Conservation (phyloP, 2,888 invertebrate genomes). For the Caenorhabditis macrosperma region DNA sequence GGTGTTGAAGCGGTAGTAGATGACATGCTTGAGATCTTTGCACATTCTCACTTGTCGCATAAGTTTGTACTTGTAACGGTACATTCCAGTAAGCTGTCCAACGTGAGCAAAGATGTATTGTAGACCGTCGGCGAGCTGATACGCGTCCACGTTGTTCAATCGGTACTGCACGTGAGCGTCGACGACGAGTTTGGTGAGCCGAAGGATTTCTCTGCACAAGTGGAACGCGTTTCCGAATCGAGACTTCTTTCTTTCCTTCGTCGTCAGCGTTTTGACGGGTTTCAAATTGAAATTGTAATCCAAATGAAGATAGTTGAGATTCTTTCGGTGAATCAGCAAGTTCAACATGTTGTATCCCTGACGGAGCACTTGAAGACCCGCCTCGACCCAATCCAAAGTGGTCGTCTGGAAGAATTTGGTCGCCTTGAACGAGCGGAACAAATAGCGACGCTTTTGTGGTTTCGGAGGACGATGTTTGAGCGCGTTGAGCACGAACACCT, state of each 20-base stretch:
- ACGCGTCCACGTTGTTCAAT: slow-evolving; percentile 98
- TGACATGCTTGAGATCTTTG: slow-evolving; percentile 98
- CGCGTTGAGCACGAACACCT: slow-evolving; percentile 98
- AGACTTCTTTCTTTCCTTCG: slow-evolving; percentile 99
- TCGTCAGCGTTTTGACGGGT: slow-evolving; percentile 98
- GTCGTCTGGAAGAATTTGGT: slow-evolving; percentile 99
- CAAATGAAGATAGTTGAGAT: slow-evolving; percentile 98
- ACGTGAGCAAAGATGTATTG: slow-evolving; percentile 99
- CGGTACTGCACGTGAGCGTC: slow-evolving; percentile 98
- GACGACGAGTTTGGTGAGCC: slow-evolving; percentile 97
- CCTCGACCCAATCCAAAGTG: slow-evolving; percentile 99
- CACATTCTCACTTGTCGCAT: slow-evolving; percentile 88
- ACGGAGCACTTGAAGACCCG: slow-evolving; percentile 93
- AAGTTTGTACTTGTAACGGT: slow-evolving; percentile 84
- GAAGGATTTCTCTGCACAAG: slow-evolving; percentile 96
- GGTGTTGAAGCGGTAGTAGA: slow-evolving; percentile 89
- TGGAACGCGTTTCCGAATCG: slow-evolving; percentile 90
- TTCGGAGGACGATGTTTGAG: slow-evolving; percentile 97
- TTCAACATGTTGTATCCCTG: slow-evolving; percentile 99
- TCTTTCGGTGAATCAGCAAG: slow-evolving; percentile 97
- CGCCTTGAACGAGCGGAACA: slow-evolving; percentile 98
- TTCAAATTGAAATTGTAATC: slow-evolving; percentile 99
- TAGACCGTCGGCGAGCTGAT: slow-evolving; percentile 95
- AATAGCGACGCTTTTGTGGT: slow-evolving; percentile 97
- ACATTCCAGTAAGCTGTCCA: slow-evolving; percentile 99